Base-by-base conservation (phyloP, 2,113 vertebrate species). In the Burhinus oedicnemus region DNA sequence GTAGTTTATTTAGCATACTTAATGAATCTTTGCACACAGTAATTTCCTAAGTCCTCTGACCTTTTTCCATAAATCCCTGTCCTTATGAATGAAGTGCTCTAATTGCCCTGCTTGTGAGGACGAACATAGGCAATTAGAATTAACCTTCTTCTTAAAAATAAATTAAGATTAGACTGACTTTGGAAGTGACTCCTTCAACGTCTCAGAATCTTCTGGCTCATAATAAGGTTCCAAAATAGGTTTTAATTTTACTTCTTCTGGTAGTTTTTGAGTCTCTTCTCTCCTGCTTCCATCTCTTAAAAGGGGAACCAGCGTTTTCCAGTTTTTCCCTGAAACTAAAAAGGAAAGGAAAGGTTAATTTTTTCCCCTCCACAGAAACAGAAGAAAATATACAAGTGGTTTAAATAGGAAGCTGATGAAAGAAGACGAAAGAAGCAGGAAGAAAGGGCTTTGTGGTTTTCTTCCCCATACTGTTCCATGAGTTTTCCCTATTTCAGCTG, bases 291-390 rank as follows among this genome's bases (percentile, higher is more conserved):
- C 91, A 21, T 98, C 98, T 92, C 98, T 98, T 90, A 98, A 90
- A 89, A 98, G 98, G 0, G 98, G 98, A 86, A 98, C 98, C 87
- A 98, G 95, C 0, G 98, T 98, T 96, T 98, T 98, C 98, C 98
- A 98, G 81, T 98, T 97, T 89, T 93, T 98, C 66, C 98, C 98
- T 97, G 98, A 97, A 97, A 98, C 98, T 98, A 88, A 81, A 87
- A 55, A 19, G 10, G 11, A 80, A 94, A 81, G 9, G 27, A 87
- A 83, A 42, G 30, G 60, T 93, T 83, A 55, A 22, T 30, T 47
- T 66, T 58, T 38, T 20, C 5, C 10, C 16, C 23, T 87, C 22
- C 49, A 38, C 5, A 94, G 51, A 86, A 92, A 62, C 15, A 94
- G 58, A 84, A 65, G 36, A 89, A 91, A 92, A 82, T 58, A 77